These are phyloP conservation scores for Hoplostethus mediterraneus DNA, from an alignment of 2,797 vertebrate genomes.

Conservation along the genomic window DNA sequence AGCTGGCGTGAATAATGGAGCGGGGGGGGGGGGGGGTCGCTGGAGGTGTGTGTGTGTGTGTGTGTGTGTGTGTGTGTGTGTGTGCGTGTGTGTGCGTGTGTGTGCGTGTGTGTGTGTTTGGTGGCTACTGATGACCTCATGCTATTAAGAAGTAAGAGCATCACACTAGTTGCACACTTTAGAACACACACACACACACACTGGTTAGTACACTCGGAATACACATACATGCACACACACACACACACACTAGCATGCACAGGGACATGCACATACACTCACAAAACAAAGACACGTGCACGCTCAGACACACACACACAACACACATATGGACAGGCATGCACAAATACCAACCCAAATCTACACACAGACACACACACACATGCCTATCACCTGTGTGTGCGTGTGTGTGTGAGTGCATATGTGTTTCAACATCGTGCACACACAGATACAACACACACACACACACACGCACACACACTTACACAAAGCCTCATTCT, in stretches of 20 bases:
- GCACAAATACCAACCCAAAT: too few relatives aligned
- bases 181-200: neutral
- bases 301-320: too few relatives aligned
- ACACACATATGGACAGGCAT: neutral
- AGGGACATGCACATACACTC: neutral
- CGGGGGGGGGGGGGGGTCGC: neutral
- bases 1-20: too few relatives aligned
- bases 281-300: slow-evolving; percentile 2
- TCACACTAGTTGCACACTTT: neutral
- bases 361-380: neutral
- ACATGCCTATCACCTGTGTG: neutral
- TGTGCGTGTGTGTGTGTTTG: slow-evolving; percentile 1
- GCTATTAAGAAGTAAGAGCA: neutral
- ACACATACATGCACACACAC: too few relatives aligned
- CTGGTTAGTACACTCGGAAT: too few relatives aligned
- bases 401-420: slow-evolving; percentile 4
- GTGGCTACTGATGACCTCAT: slow-evolving; percentile 56
- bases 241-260: too few relatives aligned
- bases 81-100: slow-evolving; percentile 13
- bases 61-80: too few relatives aligned
- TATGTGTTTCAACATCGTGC: neutral
- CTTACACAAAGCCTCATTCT: slow-evolving; percentile 2
- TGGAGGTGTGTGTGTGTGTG: neutral
- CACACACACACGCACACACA: neutral
- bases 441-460: neutral